phyloP scores from a whole-genome alignment of 2,888 invertebrate genomes.

The Eilema griseolum region DNA sequence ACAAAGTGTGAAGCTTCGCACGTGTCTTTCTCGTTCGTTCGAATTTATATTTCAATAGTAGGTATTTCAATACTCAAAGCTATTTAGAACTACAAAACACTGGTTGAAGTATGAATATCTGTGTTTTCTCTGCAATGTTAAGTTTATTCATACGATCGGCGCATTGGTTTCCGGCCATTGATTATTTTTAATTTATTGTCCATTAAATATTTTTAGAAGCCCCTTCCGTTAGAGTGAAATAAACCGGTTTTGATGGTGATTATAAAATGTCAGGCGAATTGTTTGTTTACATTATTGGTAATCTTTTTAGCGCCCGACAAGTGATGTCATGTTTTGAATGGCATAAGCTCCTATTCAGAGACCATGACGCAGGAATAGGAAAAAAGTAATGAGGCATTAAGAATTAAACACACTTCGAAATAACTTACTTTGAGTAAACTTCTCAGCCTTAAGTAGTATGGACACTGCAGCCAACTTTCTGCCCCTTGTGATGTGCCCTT shows the following conservation, averaged over 20 bases:
- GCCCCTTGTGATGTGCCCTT: background rate
- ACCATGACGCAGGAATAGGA: slow-evolving; percentile 35
- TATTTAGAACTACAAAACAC: slow-evolving; percentile 22
- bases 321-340: slow-evolving; percentile 69
- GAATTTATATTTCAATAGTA: background rate
- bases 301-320: slow-evolving; percentile 73
- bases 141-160: slow-evolving; percentile 39
- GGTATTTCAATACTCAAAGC: background rate
- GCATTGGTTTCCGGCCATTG: slow-evolving; percentile 47
- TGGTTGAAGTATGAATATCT: slow-evolving; percentile 37
- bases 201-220: slow-evolving; percentile 47
- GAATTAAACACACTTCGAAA: slow-evolving; percentile 31
- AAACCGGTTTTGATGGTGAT: slow-evolving; percentile 60
- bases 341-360: slow-evolving; percentile 26
- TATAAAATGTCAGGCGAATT: slow-evolving; percentile 60
- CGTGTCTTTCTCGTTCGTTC: slow-evolving; percentile 1
- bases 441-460: background rate
- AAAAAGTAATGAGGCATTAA: slow-evolving; percentile 23
- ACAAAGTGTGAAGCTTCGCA: slow-evolving; percentile 16
- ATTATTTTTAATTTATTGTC: slow-evolving; percentile 48
- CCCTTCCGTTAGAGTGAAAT: slow-evolving; percentile 49
- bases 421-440: background rate
- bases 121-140: slow-evolving; percentile 36
- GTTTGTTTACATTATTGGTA: slow-evolving; percentile 81
- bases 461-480: background rate